These are phyloP conservation scores for Nyctibius grandis DNA, from an alignment of 2,797 vertebrate species.

Conservation along the genomic window DNA sequence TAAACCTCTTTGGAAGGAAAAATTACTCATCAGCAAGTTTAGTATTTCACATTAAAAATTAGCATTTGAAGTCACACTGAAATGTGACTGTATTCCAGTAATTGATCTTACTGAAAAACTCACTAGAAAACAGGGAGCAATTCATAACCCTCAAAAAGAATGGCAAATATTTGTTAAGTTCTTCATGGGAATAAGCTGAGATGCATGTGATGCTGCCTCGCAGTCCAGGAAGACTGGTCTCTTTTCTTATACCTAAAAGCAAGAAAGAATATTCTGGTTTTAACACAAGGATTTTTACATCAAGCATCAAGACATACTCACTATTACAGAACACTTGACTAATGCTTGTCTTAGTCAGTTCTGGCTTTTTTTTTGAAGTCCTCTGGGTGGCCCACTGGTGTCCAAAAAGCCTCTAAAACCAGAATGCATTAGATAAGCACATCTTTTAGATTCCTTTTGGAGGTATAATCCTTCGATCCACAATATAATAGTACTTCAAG, in stretches of 20 bases:
- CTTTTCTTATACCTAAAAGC: background rate
- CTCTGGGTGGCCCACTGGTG: background rate
- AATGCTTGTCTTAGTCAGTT: background rate
- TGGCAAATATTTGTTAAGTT: background rate
- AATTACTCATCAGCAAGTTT: conserved; percentile 26
- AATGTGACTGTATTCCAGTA: background rate
- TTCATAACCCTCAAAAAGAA: background rate
- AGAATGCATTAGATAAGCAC: background rate
- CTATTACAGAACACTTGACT: background rate
- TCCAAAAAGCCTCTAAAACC: background rate
- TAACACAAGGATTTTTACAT: background rate
- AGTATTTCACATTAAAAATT: background rate
- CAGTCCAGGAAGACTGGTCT: background rate
- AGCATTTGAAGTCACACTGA: background rate
- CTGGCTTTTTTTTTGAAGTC: background rate
- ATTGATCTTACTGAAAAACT: background rate
- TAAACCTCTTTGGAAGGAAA: conserved; percentile 6
- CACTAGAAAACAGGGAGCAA: background rate
- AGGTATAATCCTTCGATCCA: background rate
- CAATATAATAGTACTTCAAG: background rate
- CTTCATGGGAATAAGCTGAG: background rate
- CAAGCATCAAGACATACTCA: background rate
- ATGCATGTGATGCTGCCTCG: accelerated
- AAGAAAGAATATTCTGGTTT: background rate
- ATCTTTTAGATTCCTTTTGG: background rate